Conservation (phyloP, 2,797 vertebrate species). For the Dendrocincla tyrannina region DNA sequence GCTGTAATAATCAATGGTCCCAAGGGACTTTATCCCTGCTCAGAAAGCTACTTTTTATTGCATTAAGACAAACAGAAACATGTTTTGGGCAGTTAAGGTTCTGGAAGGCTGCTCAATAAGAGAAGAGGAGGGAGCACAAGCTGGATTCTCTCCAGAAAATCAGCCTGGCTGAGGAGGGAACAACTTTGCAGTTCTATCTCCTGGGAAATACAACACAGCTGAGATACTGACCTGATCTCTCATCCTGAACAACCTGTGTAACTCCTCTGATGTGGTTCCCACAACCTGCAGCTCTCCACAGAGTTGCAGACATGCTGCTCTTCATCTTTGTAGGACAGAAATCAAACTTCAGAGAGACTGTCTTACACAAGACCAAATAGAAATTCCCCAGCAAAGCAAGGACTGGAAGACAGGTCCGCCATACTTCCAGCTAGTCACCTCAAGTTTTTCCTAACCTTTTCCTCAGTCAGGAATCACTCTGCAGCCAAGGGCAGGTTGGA, state of each 20-base stretch:
- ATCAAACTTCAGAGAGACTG: background rate
- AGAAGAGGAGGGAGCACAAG: background rate
- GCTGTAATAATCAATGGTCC: background rate
- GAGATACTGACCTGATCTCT: background rate
- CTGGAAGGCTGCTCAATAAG: background rate
- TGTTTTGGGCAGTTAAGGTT: background rate
- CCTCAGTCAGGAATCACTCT: background rate
- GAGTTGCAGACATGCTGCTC: rapidly evolving
- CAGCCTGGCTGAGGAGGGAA: background rate
- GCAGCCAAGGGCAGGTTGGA: background rate
- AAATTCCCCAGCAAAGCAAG: background rate
- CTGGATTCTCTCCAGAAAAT: background rate
- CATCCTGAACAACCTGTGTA: background rate
- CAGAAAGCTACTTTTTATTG: background rate
- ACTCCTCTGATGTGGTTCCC: background rate
- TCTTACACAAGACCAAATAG: background rate
- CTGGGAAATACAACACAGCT: background rate
- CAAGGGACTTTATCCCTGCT: background rate
- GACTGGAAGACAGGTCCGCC: background rate
- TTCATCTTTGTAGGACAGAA: background rate
- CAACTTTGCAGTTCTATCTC: background rate
- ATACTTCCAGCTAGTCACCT: background rate
- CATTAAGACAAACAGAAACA: background rate
- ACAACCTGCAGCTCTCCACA: background rate
- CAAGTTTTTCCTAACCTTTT: background rate